A percentile compares a stretch with the other conserved stretches of the same genome.
Evolutionary conservation across 2,797 vertebrate genomes (phyloP).

Genomic region (Enteromius viviparus): DNA sequence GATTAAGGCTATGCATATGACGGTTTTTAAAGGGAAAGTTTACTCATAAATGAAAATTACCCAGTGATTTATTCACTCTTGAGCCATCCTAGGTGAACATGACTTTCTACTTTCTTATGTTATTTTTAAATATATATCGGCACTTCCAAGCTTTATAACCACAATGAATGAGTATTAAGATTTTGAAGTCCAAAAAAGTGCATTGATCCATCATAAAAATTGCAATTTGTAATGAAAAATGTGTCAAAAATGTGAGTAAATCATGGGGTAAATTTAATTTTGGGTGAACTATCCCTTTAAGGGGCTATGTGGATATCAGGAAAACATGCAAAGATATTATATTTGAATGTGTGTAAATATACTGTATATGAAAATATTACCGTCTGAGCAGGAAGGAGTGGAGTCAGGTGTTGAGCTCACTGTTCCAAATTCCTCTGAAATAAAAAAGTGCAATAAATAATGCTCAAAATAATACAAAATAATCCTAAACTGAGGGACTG

Average conservation of each 20-base stretch:
- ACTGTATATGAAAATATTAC: slow-evolving; percentile 63
- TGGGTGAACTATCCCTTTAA: not conserved
- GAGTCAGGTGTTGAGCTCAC: slow-evolving; percentile 85
- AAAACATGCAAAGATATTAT: slow-evolving; percentile 21
- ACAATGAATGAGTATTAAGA: not conserved
- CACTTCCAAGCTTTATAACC: not conserved
- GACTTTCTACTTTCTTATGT: not conserved
- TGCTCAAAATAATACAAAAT: not conserved
- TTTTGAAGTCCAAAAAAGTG: not conserved
- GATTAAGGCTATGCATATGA: not conserved
- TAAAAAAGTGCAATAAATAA: slow-evolving; percentile 52
- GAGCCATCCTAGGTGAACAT: not conserved
- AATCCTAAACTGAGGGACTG: not conserved
- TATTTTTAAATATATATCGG: not conserved
- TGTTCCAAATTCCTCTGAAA: slow-evolving; percentile 84
- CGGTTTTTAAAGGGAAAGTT: not conserved
- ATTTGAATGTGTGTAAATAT: not conserved
- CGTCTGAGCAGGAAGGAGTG: slow-evolving; percentile 83
- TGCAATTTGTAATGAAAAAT: not conserved
- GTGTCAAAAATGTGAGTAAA: not conserved
- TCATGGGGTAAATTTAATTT: not conserved
- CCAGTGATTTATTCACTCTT: not conserved
- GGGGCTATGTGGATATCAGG: slow-evolving; percentile 9
- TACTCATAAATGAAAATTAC: not conserved
- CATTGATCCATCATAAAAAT: not conserved